Conservation (phyloP, 2,888 invertebrate genomes). For the Chaetogeoica ovagalla region DNA sequence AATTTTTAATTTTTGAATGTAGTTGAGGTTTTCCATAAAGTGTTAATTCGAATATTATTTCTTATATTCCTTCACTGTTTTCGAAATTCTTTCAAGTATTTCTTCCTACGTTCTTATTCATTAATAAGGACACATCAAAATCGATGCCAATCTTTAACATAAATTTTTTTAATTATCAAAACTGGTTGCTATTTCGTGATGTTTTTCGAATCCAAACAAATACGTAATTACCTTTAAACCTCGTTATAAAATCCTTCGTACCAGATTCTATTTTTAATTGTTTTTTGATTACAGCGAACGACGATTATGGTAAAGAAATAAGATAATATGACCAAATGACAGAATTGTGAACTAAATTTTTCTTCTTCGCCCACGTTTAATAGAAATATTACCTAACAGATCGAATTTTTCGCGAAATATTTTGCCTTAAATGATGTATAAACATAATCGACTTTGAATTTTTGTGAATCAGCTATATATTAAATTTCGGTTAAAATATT, state of each 20-base stretch:
- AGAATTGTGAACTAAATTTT: too few species aligned
- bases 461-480: too few species aligned
- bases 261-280: background rate
- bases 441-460: too few species aligned
- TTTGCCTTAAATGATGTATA: too few species aligned
- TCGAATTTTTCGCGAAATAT: too few species aligned
- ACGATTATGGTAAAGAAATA: background rate
- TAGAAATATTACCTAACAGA: too few species aligned
- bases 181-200: background rate
- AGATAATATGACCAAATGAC: too few species aligned
- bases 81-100: background rate
- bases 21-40: background rate
- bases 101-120: background rate
- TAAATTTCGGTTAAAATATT: too few species aligned
- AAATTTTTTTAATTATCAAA: background rate
- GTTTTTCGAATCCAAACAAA: background rate
- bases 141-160: background rate
- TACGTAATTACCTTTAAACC: background rate
- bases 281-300: background rate
- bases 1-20: background rate
- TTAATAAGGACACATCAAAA: background rate
- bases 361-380: too few species aligned
- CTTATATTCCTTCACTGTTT: background rate
- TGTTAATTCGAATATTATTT: background rate
- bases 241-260: background rate